Conservation (phyloP, 2,797 vertebrate species). For the Gadopsis bispinosus region DNA sequence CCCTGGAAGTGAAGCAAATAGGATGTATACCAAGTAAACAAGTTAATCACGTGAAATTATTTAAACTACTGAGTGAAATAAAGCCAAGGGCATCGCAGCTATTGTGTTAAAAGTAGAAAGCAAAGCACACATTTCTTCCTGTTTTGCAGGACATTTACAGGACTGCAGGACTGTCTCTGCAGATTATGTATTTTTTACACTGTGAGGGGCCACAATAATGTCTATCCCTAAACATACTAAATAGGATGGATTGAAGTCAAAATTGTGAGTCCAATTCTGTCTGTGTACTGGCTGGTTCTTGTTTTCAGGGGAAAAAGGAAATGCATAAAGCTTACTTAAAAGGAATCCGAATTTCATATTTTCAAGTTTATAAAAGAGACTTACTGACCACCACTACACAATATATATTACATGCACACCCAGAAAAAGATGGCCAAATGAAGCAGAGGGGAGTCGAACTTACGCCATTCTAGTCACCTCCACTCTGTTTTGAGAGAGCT, state of each 20-base stretch:
- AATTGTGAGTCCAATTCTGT: not conserved
- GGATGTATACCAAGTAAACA: slow-evolving; percentile 69
- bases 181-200: not conserved
- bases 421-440: slow-evolving; percentile 48
- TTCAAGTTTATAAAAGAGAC: slow-evolving; percentile 9
- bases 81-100: slow-evolving; percentile 22
- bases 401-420: slow-evolving; percentile 25
- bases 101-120: slow-evolving; percentile 27
- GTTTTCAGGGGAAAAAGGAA: not conserved
- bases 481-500: slow-evolving; percentile 80
- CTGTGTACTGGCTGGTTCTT: not conserved
- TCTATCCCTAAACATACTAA: not conserved
- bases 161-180: not conserved
- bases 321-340: slow-evolving; percentile 15
- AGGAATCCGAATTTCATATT: slow-evolving; percentile 14
- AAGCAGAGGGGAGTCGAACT: slow-evolving; percentile 53
- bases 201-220: not conserved
- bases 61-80: slow-evolving; percentile 34
- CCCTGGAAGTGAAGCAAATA: slow-evolving; percentile 68
- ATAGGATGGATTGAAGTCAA: not conserved
- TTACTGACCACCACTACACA: slow-evolving; percentile 3
- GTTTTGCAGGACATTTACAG: slow-evolving; percentile 22
- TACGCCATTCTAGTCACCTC: slow-evolving; percentile 64
- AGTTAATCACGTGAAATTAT: slow-evolving; percentile 58
- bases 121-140: slow-evolving; percentile 12